Conservation (phyloP, 1,140 invertebrate species). For the Coelopa frigida region DNA sequence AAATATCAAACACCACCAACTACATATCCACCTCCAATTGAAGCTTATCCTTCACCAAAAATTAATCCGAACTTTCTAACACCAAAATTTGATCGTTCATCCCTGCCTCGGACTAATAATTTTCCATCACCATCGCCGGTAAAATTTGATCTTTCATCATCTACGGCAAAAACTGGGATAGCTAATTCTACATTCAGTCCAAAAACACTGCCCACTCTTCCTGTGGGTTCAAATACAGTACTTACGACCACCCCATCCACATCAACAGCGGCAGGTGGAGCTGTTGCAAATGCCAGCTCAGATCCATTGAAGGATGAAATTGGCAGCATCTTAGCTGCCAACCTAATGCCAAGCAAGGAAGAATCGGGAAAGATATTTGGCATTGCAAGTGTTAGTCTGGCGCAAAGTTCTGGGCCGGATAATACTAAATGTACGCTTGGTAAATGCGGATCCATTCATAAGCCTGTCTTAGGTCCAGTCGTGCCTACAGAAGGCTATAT, state of each 20-base stretch:
- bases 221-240: conserved; percentile 10
- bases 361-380: conserved; percentile 45
- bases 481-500: conserved; percentile 41
- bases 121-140: conserved; percentile 21
- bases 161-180: conserved; percentile 9
- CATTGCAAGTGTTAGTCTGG: conserved; percentile 44
- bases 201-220: not conserved
- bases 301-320: conserved; percentile 40
- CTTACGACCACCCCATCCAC: conserved; percentile 13
- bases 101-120: conserved; percentile 22
- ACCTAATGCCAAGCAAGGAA: conserved; percentile 44
- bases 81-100: conserved; percentile 36
- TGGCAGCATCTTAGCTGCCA: conserved; percentile 36
- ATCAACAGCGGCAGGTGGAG: conserved; percentile 14
- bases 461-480: conserved; percentile 39
- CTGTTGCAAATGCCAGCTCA: conserved; percentile 7
- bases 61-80: conserved; percentile 42
- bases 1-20: conserved; percentile 40
- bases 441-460: conserved; percentile 44
- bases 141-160: conserved; percentile 15
- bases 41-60: conserved; percentile 42
- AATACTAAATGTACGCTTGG: conserved; percentile 44
- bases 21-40: conserved; percentile 41
- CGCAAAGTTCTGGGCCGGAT: conserved; percentile 42
- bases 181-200: not conserved